phyloP scores from a whole-genome alignment of 2,888 invertebrate species.

The Hedya salicella region DNA sequence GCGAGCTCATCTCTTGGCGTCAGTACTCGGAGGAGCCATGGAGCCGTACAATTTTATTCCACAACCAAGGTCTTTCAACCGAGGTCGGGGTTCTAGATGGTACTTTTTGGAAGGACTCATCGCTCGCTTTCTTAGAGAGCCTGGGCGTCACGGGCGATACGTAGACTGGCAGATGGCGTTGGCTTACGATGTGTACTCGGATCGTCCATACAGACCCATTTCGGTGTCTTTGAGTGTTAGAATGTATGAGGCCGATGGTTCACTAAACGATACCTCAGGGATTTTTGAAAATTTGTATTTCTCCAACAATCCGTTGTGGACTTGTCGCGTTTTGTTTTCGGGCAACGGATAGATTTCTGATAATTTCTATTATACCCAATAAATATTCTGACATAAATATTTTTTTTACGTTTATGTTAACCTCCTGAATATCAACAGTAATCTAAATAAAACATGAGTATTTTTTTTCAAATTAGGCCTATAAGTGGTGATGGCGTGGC shows the following conservation, averaged over 20 bases:
- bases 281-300: conserved; percentile 33
- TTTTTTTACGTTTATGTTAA: too few relatives aligned
- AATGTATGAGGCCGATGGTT: conserved; percentile 31
- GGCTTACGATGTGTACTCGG: conserved; percentile 27
- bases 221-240: conserved; percentile 29
- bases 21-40: conserved; percentile 30
- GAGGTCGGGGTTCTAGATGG: conserved; percentile 35
- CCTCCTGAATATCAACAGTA: too few relatives aligned
- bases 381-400: too few relatives aligned
- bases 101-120: conserved; percentile 38
- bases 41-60: conserved; percentile 35
- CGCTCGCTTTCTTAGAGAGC: conserved; percentile 15
- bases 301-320: conserved; percentile 38
- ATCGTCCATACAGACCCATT: conserved; percentile 30
- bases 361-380: background rate
- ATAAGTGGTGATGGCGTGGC: too few relatives aligned
- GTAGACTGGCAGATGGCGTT: conserved; percentile 38
- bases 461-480: too few relatives aligned
- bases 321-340: conserved; percentile 25
- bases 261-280: conserved; percentile 1
- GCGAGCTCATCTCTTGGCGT: conserved; percentile 26
- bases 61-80: conserved; percentile 35
- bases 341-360: conserved; percentile 12
- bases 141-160: conserved; percentile 8
- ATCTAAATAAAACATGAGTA: too few relatives aligned